These are phyloP conservation scores for Lithophane socia DNA, from an alignment of 2,888 invertebrate genomes.

Conservation along the genomic window DNA sequence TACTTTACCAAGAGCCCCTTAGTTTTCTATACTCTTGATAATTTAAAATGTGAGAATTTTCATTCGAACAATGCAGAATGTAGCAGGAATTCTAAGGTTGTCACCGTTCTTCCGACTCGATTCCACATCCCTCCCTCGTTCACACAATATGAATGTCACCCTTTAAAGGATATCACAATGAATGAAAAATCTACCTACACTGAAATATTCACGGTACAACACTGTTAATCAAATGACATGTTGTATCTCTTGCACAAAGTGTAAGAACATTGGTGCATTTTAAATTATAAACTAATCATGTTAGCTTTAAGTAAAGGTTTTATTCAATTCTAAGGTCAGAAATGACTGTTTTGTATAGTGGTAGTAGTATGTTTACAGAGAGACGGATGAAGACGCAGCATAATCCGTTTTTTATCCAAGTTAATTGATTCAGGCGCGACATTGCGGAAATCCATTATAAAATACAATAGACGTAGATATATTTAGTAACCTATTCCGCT, in stretches of 20 bases:
- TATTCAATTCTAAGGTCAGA: neutral
- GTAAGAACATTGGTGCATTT: neutral
- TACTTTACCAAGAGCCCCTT: neutral
- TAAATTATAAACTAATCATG: no score
- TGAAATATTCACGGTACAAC: conserved; percentile 1
- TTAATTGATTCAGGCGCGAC: no score
- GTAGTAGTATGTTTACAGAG: no score
- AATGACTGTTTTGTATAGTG: no score
- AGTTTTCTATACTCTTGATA: neutral
- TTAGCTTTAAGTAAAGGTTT: no score
- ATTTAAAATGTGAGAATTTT: neutral
- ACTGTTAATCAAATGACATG: neutral
- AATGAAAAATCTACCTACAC: conserved; percentile 15
- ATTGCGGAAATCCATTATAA: no score
- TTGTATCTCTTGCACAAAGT: neutral
- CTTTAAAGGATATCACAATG: neutral
- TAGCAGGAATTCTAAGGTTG: conserved; percentile 9
- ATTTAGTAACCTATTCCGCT: no score
- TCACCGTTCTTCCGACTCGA: conserved; percentile 22
- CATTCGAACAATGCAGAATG: conserved; percentile 18
- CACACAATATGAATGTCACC: neutral
- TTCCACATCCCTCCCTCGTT: neutral
- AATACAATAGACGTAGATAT: no score
- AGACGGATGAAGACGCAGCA: neutral
- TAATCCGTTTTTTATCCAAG: no score